Evolutionary conservation across 2,113 vertebrate species (phyloP), one percentile per base, ranked within the genome.

Genomic region (Phasianus colchicus): DNA sequence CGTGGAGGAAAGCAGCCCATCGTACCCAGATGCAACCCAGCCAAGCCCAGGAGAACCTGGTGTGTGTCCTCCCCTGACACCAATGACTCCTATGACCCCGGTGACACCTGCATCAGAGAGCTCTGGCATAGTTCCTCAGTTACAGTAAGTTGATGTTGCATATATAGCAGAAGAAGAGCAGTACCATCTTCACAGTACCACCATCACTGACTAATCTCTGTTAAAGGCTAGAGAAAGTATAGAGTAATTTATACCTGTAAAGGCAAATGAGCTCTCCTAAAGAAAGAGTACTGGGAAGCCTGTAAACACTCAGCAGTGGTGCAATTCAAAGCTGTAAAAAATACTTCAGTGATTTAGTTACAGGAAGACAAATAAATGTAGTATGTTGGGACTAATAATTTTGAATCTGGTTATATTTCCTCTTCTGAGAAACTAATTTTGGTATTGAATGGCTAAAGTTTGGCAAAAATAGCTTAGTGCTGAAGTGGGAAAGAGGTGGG

Each of bases 51-150:
- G 86, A 14, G 88, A 89, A 32, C 87, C 98, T 40, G 93, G 61
- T 1, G 43, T 67, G 57, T 96, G 96, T 71, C 86, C 36, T 81
- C 38, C 98, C 25, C 97, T 99, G 98, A 98, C 97, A 7, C 97
- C 98, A 0, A 98, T 99, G 98, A 98, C 98, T 10, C 98, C 98
- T 1, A 96, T 99, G 98, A 98, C 98, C 20, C 99, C 99, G 0
- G 96, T 98, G 85, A 98, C 98, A 6, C 97, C 98, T 14, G 94
- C 98, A 69, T 97, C 98, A 1, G 99, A 99, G 97, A 97, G 97
- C 80, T 99, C 99, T 77, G 99, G 98, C 89, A 99, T 99, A 95
- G 97, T 99, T 83, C 99, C 99, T 40, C 98, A 99, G 94, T 89
- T 99, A 45, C 99, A 99, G 99, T 99, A 97, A 98, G 98, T 83